Percentiles rank a stretch among this genome's conserved stretches.
Conservation (phyloP, 2,797 vertebrate genomes). For the Sebastiscus albofasciatus region DNA sequence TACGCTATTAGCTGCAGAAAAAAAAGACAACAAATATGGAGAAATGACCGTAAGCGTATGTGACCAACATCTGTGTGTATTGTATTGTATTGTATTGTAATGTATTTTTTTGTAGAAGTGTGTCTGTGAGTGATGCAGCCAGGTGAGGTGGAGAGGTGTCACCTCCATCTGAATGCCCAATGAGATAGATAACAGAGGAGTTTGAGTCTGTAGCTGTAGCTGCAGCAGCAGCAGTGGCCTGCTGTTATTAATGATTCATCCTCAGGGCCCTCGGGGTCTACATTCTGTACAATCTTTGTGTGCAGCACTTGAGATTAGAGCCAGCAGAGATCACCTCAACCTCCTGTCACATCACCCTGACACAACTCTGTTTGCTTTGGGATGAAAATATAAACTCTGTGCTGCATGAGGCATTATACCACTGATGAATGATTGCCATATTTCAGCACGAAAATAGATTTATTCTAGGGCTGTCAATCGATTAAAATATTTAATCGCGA, state of each 20-base stretch:
- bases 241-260: conserved; percentile 35
- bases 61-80: neutral
- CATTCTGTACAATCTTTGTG: neutral
- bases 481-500: too few relatives aligned
- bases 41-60: neutral
- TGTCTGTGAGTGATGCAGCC: neutral
- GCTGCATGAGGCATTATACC: neutral
- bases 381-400: neutral
- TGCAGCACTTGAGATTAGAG: conserved; percentile 25
- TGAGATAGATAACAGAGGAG: conserved; percentile 11
- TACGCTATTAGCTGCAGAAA: conserved; percentile 29
- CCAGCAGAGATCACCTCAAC: neutral
- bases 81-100: neutral
- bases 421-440: neutral
- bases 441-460: neutral
- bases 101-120: neutral
- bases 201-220: neutral
- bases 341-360: neutral
- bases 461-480: neutral
- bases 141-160: neutral
- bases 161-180: neutral
- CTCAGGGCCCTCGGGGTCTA: neutral
- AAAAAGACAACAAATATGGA: neutral
- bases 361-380: neutral
- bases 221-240: neutral